A percentile compares a stretch with the other conserved stretches of the same genome.
Conservation (phyloP, 2,113 vertebrate genomes). For the Gyps fulvus region DNA sequence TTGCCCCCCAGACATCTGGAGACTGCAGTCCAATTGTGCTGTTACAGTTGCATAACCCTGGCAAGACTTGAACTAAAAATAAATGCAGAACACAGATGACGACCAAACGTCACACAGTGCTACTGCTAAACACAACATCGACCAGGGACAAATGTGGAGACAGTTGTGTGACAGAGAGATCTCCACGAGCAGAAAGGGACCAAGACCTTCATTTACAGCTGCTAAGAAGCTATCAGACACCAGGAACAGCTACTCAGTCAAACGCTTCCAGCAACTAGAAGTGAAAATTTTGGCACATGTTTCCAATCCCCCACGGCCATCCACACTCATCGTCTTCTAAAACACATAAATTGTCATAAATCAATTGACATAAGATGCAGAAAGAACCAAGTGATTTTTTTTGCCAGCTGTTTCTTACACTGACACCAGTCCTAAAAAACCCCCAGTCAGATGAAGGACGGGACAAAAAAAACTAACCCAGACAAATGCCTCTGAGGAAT, state of each 20-base stretch:
- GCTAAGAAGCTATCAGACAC: not conserved
- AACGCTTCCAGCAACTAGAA: not conserved
- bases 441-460: not conserved
- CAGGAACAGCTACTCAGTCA: not conserved
- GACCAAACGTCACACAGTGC: slow-evolving; percentile 1
- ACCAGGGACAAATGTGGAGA: not conserved
- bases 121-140: not conserved
- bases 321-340: not conserved
- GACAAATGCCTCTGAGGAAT: not conserved
- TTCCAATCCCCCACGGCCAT: not conserved
- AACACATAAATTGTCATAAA: not conserved
- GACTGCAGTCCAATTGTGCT: not conserved
- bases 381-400: not conserved
- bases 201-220: not conserved
- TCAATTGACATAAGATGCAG: not conserved
- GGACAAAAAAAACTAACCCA: not conserved
- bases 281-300: not conserved
- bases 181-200: not conserved
- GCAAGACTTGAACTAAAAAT: slow-evolving; percentile 48
- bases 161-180: not conserved
- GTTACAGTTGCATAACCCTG: slow-evolving; percentile 18
- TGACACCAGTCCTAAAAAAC: not conserved
- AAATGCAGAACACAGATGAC: slow-evolving; percentile 48
- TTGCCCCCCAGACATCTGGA: not conserved
- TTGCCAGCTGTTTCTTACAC: not conserved